phyloP scores from a whole-genome alignment of 2,797 vertebrate genomes.

The Phylloscopus collybita region DNA sequence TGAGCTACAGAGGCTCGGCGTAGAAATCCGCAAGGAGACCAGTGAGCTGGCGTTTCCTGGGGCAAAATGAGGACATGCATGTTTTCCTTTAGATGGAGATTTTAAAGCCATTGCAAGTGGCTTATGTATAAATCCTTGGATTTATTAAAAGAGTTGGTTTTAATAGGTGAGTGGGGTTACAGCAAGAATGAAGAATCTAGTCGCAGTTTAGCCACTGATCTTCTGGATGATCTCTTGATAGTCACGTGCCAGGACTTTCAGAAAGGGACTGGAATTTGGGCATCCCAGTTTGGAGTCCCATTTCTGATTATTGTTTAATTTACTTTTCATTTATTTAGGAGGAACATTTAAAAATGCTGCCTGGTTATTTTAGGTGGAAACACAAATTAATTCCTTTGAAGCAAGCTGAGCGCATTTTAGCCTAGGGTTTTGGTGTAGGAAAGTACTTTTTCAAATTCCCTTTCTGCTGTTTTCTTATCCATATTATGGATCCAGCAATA shows the following conservation, averaged over 20 bases:
- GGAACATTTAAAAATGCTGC: background rate
- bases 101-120: slow-evolving; percentile 31
- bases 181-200: background rate
- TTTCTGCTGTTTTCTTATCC: background rate
- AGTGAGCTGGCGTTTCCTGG: background rate
- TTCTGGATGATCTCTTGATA: background rate
- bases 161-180: background rate
- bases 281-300: background rate
- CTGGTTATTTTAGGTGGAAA: background rate
- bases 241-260: background rate
- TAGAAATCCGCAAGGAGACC: background rate
- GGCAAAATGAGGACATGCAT: slow-evolving; percentile 35
- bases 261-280: background rate
- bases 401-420: background rate
- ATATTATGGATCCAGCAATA: background rate
- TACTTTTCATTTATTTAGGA: background rate
- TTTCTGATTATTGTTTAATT: background rate
- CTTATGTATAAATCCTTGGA: slow-evolving; percentile 25
- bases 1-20: background rate
- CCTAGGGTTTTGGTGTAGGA: background rate
- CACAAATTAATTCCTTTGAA: background rate
- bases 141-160: slow-evolving; percentile 27
- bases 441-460: background rate
- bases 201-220: background rate
- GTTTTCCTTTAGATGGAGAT: background rate